Percentiles rank a stretch among this genome's conserved stretches.
Evolutionary conservation across 2,888 invertebrate species (phyloP).

Genomic region (Cordilura impudica): DNA sequence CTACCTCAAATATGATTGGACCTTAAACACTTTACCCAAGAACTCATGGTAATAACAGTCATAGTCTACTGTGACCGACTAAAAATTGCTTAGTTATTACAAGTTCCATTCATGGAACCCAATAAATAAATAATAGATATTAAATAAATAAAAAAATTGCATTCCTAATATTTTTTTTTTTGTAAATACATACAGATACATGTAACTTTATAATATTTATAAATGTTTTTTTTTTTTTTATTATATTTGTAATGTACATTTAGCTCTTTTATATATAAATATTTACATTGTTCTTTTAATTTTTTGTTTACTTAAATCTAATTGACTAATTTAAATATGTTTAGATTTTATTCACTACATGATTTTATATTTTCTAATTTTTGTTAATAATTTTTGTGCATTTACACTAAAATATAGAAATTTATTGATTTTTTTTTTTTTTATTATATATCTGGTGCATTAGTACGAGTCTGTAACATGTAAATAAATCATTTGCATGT

Average conservation of each 20-base stretch:
- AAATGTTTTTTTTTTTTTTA: too few relatives aligned
- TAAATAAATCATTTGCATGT: slow-evolving; percentile 18
- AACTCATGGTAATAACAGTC: too few relatives aligned
- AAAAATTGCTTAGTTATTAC: too few relatives aligned
- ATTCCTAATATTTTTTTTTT: too few relatives aligned
- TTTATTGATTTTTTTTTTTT: slow-evolving; percentile 5
- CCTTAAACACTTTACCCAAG: too few relatives aligned
- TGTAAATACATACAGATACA: too few relatives aligned
- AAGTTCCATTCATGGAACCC: too few relatives aligned
- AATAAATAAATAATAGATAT: too few relatives aligned
- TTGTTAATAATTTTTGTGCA: slow-evolving; percentile 7
- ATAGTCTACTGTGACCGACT: too few relatives aligned
- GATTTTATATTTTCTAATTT: slow-evolving; percentile 1
- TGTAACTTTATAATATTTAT: too few relatives aligned
- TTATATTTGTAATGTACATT: background rate
- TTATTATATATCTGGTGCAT: slow-evolving; percentile 41
- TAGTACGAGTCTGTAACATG: slow-evolving; percentile 46
- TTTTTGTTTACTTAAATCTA: slow-evolving; percentile 17
- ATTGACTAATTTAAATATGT: slow-evolving; percentile 5
- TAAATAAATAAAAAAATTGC: too few relatives aligned
- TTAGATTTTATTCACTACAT: slow-evolving; percentile 1
- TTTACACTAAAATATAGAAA: slow-evolving; percentile 18
- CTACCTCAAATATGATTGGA: too few relatives aligned
- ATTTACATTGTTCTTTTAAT: slow-evolving; percentile 6
- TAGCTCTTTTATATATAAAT: background rate